Conservation (phyloP, 2,797 vertebrate species). For the Presbytis comata region DNA sequence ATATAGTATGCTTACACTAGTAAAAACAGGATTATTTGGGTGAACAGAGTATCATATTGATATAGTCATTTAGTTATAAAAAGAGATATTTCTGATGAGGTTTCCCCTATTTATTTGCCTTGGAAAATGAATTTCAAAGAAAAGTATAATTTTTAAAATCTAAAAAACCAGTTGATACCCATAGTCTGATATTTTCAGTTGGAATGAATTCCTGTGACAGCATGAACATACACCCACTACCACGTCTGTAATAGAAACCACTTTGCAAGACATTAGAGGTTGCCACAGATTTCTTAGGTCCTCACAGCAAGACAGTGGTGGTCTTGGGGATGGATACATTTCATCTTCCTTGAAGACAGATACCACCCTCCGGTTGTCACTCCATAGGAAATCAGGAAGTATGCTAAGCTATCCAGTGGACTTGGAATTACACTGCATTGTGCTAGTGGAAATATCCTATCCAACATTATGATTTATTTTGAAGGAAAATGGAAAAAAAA, state of each 20-base stretch:
- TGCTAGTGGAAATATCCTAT: constrained; percentile 26
- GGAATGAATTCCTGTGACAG: constrained; percentile 44
- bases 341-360: constrained; percentile 50
- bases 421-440: not conserved
- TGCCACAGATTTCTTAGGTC: not conserved
- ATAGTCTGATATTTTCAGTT: constrained; percentile 30
- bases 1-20: not conserved
- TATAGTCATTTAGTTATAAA: not conserved
- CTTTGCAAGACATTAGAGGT: not conserved
- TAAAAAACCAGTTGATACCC: not conserved
- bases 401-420: not conserved
- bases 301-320: constrained; percentile 24
- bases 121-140: constrained; percentile 11
- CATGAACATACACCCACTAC: not conserved
- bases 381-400: constrained; percentile 54
- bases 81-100: not conserved
- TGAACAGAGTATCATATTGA: not conserved
- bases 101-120: not conserved
- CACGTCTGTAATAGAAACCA: constrained; percentile 20
- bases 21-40: not conserved
- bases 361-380: not conserved
- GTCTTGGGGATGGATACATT: not conserved
- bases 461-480: constrained; percentile 62
- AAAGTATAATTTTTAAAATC: constrained; percentile 14
- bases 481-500: constrained; percentile 50